Percentiles rank a stretch among this genome's conserved stretches.
phyloP scores from a whole-genome alignment of 1,140 invertebrate species.

The Agrypnia vestita region DNA sequence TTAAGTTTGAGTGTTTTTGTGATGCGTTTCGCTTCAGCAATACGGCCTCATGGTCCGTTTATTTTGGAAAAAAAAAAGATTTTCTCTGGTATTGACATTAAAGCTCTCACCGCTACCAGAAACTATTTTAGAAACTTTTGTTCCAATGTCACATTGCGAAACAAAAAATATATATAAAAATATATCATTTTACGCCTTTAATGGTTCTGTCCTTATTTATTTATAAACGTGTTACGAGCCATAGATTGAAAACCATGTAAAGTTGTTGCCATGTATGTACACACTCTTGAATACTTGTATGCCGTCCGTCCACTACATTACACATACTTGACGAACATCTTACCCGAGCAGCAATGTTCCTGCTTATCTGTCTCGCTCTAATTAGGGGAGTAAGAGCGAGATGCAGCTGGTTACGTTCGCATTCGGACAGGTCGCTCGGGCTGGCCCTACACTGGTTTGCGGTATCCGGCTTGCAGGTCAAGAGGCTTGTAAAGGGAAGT shows the following conservation, averaged over 20 bases:
- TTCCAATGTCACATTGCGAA: too few relatives aligned
- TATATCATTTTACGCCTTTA: too few relatives aligned
- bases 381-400: neutral
- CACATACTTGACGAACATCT: neutral
- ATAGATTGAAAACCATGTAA: neutral
- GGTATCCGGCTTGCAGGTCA: constrained; percentile 54
- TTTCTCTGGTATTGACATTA: too few relatives aligned
- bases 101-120: too few relatives aligned
- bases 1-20: too few relatives aligned
- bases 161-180: too few relatives aligned
- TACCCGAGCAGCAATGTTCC: neutral
- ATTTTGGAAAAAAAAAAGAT: too few relatives aligned
- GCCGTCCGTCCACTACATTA: constrained; percentile 35
- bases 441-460: neutral
- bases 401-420: neutral
- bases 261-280: constrained; percentile 24
- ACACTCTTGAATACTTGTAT: neutral
- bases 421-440: constrained; percentile 33
- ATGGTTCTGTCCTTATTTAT: neutral
- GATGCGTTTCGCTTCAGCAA: too few relatives aligned
- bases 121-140: too few relatives aligned
- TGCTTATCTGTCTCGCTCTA: neutral
- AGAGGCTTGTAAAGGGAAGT: constrained; percentile 40
- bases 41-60: too few relatives aligned
- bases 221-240: neutral